phyloP scores from a whole-genome alignment of 1,140 invertebrate genomes.

The Anastrepha ludens region DNA sequence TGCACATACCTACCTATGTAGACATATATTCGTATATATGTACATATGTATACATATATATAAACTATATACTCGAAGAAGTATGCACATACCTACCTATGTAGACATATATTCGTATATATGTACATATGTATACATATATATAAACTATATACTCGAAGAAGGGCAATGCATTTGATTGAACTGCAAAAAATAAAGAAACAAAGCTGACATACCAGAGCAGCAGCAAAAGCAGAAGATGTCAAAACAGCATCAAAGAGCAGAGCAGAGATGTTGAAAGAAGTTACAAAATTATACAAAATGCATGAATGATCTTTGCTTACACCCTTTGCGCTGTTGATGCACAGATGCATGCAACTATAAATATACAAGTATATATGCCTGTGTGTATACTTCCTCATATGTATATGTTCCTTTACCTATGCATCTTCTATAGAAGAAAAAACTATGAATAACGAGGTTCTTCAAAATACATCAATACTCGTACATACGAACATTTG shows the following conservation, averaged over 20 bases:
- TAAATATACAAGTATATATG: not conserved
- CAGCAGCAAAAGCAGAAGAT: not conserved
- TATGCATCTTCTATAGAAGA: not conserved
- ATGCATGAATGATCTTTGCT: slow-evolving; percentile 44
- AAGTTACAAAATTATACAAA: slow-evolving; percentile 33
- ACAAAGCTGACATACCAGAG: not conserved
- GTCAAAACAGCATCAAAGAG: not conserved
- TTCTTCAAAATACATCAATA: not conserved
- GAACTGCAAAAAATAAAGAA: slow-evolving; percentile 2
- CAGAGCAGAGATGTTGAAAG: not conserved
- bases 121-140: not conserved
- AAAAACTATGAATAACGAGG: slow-evolving; percentile 45
- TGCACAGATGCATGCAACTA: not conserved
- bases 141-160: not conserved
- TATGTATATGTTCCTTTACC: too few species aligned
- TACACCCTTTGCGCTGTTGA: not conserved
- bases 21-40: too few species aligned
- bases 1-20: not conserved
- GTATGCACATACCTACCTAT: not conserved
- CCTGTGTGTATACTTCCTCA: not conserved
- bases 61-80: not conserved
- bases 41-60: not conserved
- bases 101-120: not conserved
- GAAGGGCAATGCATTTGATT: slow-evolving; percentile 39
- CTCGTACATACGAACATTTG: not conserved